Conservation (phyloP, 1,140 invertebrate genomes). For the Drosophila willistoni region DNA sequence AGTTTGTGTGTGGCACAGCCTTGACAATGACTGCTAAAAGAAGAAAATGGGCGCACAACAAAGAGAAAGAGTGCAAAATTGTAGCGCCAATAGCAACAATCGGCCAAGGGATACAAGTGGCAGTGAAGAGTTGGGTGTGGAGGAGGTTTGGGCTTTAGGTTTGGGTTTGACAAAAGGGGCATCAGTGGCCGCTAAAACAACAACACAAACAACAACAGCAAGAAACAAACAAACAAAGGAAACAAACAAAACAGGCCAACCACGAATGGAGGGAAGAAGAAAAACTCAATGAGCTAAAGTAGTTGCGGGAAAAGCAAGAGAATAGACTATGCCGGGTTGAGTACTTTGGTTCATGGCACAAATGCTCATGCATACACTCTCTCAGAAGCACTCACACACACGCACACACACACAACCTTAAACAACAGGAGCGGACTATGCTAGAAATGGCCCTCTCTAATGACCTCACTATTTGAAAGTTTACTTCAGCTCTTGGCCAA, state of each 20-base stretch:
- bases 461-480: too few species aligned
- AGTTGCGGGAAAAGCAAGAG: constrained; percentile 5
- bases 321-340: constrained; percentile 60
- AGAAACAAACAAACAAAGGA: constrained; percentile 71
- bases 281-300: constrained; percentile 14
- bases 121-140: neutral
- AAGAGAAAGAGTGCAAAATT: constrained; percentile 53
- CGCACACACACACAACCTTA: neutral
- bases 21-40: constrained; percentile 74
- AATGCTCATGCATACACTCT: constrained; percentile 32
- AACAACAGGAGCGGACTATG: neutral
- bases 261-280: constrained; percentile 34
- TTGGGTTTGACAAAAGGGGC: constrained; percentile 18
- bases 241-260: constrained; percentile 75
- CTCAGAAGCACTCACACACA: constrained; percentile 2
- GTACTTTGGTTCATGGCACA: constrained; percentile 67
- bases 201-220: constrained; percentile 26
- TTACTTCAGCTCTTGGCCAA: too few species aligned
- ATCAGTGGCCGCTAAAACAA: constrained; percentile 68
- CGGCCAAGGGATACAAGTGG: constrained; percentile 14
- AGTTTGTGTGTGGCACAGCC: constrained; percentile 58
- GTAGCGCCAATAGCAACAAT: constrained; percentile 32
- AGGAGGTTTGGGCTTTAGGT: constrained; percentile 1
- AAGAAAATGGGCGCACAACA: constrained; percentile 53
- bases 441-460: neutral